Conservation (phyloP, 2,113 vertebrate species). For the Eptesicus fuscus region DNA sequence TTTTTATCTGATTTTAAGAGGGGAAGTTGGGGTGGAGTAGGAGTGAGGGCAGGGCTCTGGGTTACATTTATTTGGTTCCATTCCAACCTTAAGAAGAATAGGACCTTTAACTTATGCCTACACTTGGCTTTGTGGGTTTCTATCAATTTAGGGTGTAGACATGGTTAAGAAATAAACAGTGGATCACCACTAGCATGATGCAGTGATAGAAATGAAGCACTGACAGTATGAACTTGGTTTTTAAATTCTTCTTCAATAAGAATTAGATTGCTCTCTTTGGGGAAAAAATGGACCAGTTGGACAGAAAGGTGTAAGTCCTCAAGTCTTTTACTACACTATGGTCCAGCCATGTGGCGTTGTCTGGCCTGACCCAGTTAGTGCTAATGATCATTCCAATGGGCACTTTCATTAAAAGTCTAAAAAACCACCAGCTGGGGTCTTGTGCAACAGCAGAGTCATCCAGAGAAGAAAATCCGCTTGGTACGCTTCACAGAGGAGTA, state of each 20-base stretch:
- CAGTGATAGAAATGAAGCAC: neutral
- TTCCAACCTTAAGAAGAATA: neutral
- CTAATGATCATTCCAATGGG: neutral
- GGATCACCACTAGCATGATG: neutral
- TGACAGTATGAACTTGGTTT: neutral
- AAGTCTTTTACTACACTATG: neutral
- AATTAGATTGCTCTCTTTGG: neutral
- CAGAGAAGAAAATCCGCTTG: neutral
- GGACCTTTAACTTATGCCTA: neutral
- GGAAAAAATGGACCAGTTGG: neutral
- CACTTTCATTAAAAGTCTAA: neutral
- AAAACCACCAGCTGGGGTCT: neutral
- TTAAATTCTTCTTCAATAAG: neutral
- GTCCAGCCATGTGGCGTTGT: neutral
- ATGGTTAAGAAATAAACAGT: neutral
- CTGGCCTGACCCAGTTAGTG: neutral
- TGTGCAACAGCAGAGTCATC: neutral
- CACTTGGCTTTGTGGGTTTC: neutral
- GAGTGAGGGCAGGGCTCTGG: neutral
- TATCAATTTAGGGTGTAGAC: neutral
- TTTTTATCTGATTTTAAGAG: neutral
- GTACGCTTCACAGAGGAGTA: neutral
- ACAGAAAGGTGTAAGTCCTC: neutral
- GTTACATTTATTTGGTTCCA: neutral
- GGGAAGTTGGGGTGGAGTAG: neutral